phyloP scores from a whole-genome alignment of 2,797 vertebrate genomes.

The Lindbergichthys nudifrons region DNA sequence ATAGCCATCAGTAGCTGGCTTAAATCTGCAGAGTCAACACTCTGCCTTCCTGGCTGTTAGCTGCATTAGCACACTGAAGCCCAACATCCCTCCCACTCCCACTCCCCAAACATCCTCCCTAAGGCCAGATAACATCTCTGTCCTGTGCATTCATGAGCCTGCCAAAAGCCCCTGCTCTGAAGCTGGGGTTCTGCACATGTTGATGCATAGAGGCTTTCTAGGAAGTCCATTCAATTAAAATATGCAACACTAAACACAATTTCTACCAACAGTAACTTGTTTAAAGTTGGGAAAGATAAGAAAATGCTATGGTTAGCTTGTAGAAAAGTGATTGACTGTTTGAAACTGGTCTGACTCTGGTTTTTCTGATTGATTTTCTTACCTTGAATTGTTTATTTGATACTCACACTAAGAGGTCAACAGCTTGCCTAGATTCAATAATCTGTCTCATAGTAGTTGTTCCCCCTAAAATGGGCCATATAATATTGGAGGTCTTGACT shows the following conservation, averaged over 20 bases:
- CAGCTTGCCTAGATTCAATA: constrained; percentile 8
- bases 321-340: constrained; percentile 16
- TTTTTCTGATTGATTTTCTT: constrained; percentile 38
- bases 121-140: constrained; percentile 81
- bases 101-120: constrained; percentile 82
- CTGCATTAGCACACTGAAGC: constrained; percentile 87
- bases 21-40: constrained; percentile 88
- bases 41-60: constrained; percentile 90
- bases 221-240: constrained; percentile 58
- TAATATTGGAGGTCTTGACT: constrained; percentile 42
- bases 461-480: constrained; percentile 32
- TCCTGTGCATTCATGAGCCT: constrained; percentile 71
- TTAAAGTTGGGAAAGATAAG: constrained; percentile 28
- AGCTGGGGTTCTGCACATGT: constrained; percentile 31
- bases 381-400: constrained; percentile 30
- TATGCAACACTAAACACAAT: constrained; percentile 32
- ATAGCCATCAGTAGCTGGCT: constrained; percentile 75
- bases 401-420: constrained; percentile 21
- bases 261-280: constrained; percentile 17
- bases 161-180: constrained; percentile 55
- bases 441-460: constrained; percentile 28
- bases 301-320: constrained; percentile 21
- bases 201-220: constrained; percentile 59
- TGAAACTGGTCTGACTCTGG: constrained; percentile 6
- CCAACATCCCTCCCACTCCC: constrained; percentile 76